Base-by-base conservation (phyloP, 1,140 invertebrate species). In the Portunus trituberculatus region DNA sequence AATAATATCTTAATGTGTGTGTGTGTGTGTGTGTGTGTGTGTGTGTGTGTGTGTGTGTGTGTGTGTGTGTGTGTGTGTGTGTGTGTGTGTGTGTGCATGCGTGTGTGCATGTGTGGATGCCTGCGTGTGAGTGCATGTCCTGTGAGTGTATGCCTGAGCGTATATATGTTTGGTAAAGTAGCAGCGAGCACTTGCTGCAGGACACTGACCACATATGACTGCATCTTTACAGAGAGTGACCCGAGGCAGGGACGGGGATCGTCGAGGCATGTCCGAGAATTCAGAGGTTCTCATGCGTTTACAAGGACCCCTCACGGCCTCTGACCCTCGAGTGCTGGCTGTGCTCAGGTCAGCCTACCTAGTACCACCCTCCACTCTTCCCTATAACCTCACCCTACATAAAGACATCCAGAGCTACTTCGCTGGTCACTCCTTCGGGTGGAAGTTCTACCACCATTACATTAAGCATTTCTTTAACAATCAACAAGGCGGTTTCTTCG, bases 401-500 rank as follows among this genome's bases (percentile, higher is more conserved):
- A 91, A 88, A 4, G n/a, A 93, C 67, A 0, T 46, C 25, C 25
- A 12, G 31, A 48, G 67, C 48, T 76, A 48, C 20, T 0, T 25
- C 4, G 3, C 39, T 4, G 10, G 82, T 0, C 76, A 94, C 48
- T 91, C 88, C n/a, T 84, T 86, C 91, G n/a, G 89, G 25, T 95
- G 94, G 96, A 39, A 29, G 0, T 96, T 93, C 39, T 84, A 95
- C 82, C 52, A 96, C 48, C 48, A 87, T 39, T 91, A 93, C 52
- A 59, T 93, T 25, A 94, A 31, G 92, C 45, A 95, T 45, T 39
- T 96, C 59, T 91, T 96, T 92, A n/a, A 89, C 46, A 92, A 86
- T 10, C 93, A 94, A 28, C 89, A 76, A 7, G 76, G 31, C 16
- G 97, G 97, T 0, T 97, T 97, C 95, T 97, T 97, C 90, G 89